These are phyloP conservation scores for Lethocerus indicus DNA, from an alignment of 1,140 invertebrate genomes.

Conservation along the genomic window DNA sequence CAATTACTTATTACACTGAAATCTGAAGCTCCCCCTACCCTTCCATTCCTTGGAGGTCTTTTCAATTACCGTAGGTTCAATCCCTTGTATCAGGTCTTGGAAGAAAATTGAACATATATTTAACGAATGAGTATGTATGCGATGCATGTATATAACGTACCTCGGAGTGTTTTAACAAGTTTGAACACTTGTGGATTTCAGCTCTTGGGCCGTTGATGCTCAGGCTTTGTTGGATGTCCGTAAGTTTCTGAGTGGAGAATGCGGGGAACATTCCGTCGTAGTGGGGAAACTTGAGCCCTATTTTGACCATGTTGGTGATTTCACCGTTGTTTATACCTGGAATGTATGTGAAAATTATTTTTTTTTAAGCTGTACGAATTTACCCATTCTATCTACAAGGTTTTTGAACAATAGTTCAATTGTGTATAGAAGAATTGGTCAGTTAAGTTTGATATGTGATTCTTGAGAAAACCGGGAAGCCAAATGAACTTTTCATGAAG, in stretches of 20 bases:
- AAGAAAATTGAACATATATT: too few relatives aligned
- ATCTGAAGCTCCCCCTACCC: too few relatives aligned
- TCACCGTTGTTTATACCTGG: too few relatives aligned
- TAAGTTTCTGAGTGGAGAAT: not conserved
- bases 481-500: too few relatives aligned
- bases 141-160: not conserved
- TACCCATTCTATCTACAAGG: too few relatives aligned
- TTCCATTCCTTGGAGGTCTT: too few relatives aligned
- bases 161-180: constrained; percentile 3
- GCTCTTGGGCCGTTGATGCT: not conserved
- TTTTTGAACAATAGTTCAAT: not conserved
- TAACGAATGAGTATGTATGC: not conserved
- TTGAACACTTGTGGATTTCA: constrained; percentile 7
- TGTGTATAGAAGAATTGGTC: not conserved
- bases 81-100: too few relatives aligned
- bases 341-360: too few relatives aligned
- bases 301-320: not conserved
- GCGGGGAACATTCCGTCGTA: constrained; percentile 8
- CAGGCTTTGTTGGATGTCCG: not conserved
- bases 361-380: too few relatives aligned
- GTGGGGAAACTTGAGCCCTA: constrained; percentile 5
- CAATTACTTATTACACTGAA: too few relatives aligned
- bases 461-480: too few relatives aligned
- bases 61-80: too few relatives aligned
- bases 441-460: not conserved